Evolutionary conservation across 2,797 vertebrate genomes (phyloP).

Genomic region (Pagetopsis macropterus): DNA sequence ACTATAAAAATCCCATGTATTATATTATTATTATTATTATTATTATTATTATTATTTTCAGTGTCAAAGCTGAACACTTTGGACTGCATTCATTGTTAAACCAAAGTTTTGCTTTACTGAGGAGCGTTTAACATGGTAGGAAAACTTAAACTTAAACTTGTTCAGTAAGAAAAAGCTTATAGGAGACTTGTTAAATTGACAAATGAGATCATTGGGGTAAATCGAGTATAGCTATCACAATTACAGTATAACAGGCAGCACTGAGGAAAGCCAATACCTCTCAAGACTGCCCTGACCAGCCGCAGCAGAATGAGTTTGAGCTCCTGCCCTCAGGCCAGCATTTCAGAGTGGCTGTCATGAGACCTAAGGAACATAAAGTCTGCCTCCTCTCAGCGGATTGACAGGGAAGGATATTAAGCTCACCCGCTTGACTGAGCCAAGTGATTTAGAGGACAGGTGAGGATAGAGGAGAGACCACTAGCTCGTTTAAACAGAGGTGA

Average conservation of each 20-base stretch:
- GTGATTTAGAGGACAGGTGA: constrained; percentile 60
- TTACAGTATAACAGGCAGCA: constrained; percentile 49
- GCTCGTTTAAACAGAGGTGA: constrained; percentile 27
- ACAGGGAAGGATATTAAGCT: constrained; percentile 64
- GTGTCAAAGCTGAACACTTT: constrained; percentile 4
- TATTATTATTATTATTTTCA: too few relatives aligned
- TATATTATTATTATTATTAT: too few relatives aligned
- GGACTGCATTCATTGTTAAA: not conserved
- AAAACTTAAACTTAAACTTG: constrained; percentile 8
- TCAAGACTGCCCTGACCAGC: constrained; percentile 40
- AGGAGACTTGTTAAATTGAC: constrained; percentile 41
- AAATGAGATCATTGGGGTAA: constrained; percentile 51
- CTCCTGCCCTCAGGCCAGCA: constrained; percentile 51
- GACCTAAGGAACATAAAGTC: constrained; percentile 60
- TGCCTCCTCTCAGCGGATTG: constrained; percentile 51
- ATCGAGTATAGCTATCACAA: constrained; percentile 49
- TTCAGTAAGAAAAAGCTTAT: constrained; percentile 34
- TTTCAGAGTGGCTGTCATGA: constrained; percentile 68
- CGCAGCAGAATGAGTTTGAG: constrained; percentile 54
- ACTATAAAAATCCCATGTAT: too few relatives aligned
- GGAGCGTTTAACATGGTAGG: constrained; percentile 15
- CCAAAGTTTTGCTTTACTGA: constrained; percentile 1
- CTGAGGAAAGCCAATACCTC: constrained; percentile 45
- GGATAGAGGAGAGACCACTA: constrained; percentile 31
- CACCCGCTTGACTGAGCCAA: constrained; percentile 41